These are phyloP conservation scores for Zoanthus gigantus DNA, from an alignment of 92 coral and sea anemone species.

Conservation along the genomic window DNA sequence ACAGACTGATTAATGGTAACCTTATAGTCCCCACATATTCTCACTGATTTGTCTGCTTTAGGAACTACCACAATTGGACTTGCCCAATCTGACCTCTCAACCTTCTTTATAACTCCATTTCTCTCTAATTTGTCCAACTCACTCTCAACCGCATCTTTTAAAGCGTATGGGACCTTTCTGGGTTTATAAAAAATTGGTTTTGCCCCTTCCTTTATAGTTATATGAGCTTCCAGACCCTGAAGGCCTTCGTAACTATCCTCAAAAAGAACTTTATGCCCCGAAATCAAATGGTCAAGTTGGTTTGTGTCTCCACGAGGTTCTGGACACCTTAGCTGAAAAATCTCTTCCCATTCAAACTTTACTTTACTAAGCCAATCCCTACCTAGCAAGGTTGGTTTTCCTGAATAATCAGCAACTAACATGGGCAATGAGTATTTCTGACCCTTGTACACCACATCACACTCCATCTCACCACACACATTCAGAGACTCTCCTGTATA, in stretches of 20 bases:
- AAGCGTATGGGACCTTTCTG: conserved; percentile 26
- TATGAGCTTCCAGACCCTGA: conserved; percentile 53
- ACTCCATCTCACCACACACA: conserved; percentile 60
- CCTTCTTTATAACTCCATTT: conserved; percentile 33
- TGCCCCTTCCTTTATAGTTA: conserved; percentile 21
- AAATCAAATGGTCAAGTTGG: conserved; percentile 40
- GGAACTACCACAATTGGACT: conserved; percentile 63
- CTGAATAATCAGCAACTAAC: conserved; percentile 52
- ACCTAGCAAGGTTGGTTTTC: conserved; percentile 59
- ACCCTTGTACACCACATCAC: conserved; percentile 53
- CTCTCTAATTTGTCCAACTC: not conserved
- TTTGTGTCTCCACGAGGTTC: conserved; percentile 4
- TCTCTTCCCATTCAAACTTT: conserved; percentile 57
- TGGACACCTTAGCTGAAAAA: conserved; percentile 27
- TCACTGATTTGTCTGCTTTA: conserved; percentile 51
- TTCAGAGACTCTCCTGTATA: conserved; percentile 61
- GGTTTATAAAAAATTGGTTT: conserved; percentile 19
- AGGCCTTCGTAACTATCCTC: conserved; percentile 56
- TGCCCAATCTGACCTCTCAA: conserved; percentile 53
- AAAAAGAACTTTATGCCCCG: conserved; percentile 32
- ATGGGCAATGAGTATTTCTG: conserved; percentile 48
- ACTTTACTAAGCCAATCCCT: conserved; percentile 53
- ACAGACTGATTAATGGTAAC: conserved; percentile 39
- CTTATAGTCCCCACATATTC: conserved; percentile 41
- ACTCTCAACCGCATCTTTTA: not conserved